These are phyloP conservation scores for Cabera pusaria DNA, from an alignment of 2,888 invertebrate species.

Conservation along the genomic window DNA sequence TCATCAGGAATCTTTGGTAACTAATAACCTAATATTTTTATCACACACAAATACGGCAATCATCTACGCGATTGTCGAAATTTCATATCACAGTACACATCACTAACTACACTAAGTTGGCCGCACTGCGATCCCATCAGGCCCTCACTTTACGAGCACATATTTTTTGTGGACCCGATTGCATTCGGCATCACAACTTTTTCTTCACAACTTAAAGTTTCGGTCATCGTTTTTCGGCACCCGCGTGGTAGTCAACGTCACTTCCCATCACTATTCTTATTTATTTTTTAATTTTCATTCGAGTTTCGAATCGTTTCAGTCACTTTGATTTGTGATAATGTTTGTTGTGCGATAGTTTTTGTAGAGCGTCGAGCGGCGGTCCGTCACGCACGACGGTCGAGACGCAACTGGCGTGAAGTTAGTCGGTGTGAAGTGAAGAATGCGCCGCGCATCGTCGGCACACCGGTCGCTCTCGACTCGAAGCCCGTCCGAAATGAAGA, in stretches of 20 bases:
- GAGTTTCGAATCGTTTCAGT: conserved; percentile 53
- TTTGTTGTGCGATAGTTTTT: conserved; percentile 73
- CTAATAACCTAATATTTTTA: conserved; percentile 77
- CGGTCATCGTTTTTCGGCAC: conserved; percentile 64
- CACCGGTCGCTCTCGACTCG: conserved; percentile 70
- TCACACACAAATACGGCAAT: conserved; percentile 75
- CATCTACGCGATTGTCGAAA: conserved; percentile 77
- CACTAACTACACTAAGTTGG: conserved; percentile 76
- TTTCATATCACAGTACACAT: conserved; percentile 81
- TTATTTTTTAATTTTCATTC: conserved; percentile 41
- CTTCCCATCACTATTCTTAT: conserved; percentile 61
- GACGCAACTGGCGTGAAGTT: conserved; percentile 79
- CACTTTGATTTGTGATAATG: conserved; percentile 70
- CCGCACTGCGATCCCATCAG: conserved; percentile 80
- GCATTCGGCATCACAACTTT: conserved; percentile 76
- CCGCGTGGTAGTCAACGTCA: conserved; percentile 38
- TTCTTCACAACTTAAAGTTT: conserved; percentile 73
- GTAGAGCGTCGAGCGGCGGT: conserved; percentile 55
- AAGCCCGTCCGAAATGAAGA: conserved; percentile 61
- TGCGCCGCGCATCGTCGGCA: conserved; percentile 81
- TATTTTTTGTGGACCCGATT: conserved; percentile 72
- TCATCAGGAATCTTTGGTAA: conserved; percentile 83
- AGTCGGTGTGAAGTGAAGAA: conserved; percentile 72
- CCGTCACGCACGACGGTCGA: conserved; percentile 58
- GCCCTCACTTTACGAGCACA: conserved; percentile 76